A percentile compares a stretch with the other conserved stretches of the same genome.
Evolutionary conservation across 1,140 invertebrate species (phyloP).

Genomic region (Polypedilum pembai): DNA sequence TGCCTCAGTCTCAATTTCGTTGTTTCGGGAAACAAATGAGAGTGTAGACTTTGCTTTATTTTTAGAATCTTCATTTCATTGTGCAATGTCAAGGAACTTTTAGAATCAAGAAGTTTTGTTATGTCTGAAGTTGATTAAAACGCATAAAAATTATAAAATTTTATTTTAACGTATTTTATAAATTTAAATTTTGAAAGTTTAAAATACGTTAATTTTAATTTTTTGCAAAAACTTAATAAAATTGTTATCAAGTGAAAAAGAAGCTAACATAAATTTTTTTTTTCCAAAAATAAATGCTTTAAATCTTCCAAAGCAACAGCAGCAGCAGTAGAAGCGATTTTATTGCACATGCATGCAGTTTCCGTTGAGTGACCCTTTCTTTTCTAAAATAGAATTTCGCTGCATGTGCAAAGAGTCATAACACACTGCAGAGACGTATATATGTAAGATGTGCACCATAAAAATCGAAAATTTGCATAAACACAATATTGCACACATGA

Average conservation of each 20-base stretch:
- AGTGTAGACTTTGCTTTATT: not conserved
- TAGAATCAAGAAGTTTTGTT: not conserved
- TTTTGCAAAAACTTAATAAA: not conserved
- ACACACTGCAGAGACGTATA: not conserved
- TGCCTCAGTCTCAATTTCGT: no score
- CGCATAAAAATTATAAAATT: not conserved
- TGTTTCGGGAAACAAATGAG: no score
- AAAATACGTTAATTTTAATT: not conserved
- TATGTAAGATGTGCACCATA: conserved; percentile 10
- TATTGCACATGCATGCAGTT: not conserved
- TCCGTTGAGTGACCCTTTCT: conserved; percentile 9
- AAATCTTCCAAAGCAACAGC: not conserved
- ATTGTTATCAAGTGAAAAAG: no score
- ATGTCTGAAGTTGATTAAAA: not conserved
- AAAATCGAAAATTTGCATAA: conserved; percentile 19
- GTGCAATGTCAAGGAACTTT: conserved; percentile 16
- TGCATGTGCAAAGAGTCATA: conserved; percentile 16
- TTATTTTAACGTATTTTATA: no score
- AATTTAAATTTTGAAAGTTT: no score
- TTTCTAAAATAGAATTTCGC: not conserved
- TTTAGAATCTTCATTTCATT: not conserved
- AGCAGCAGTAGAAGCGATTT: not conserved
- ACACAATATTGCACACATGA: conserved; percentile 17
- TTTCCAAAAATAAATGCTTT: not conserved
- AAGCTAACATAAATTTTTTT: not conserved